These are phyloP conservation scores for Platyrinchus mystaceus DNA, from an alignment of 2,797 vertebrate genomes.

Conservation along the genomic window DNA sequence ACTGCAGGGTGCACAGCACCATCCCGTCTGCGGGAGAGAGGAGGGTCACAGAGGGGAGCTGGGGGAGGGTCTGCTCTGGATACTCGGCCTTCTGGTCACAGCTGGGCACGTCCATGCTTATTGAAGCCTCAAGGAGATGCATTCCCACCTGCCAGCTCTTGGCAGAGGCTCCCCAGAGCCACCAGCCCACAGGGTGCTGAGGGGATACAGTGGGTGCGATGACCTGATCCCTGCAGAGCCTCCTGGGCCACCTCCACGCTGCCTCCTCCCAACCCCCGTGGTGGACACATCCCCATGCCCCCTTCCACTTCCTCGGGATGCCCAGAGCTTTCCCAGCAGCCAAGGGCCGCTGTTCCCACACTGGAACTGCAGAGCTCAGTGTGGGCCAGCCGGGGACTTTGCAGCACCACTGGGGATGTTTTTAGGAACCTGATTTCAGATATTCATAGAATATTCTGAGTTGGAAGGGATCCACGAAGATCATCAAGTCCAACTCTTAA, in stretches of 20 bases:
- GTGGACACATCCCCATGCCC: background rate
- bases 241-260: background rate
- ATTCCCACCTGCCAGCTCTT: background rate
- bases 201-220: background rate
- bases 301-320: background rate
- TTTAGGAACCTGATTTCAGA: background rate
- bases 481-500: background rate
- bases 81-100: background rate
- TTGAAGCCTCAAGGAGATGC: background rate
- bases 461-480: background rate
- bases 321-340: background rate
- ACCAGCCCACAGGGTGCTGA: background rate
- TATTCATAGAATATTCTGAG: background rate
- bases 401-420: rapidly evolving
- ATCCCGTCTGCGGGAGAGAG: constrained; percentile 76
- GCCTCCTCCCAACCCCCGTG: rapidly evolving
- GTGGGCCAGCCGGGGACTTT: background rate
- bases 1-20: constrained; percentile 84
- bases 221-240: background rate
- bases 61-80: background rate
- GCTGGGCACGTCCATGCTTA: background rate
- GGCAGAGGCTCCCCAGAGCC: background rate
- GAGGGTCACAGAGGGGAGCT: background rate
- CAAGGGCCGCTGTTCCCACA: background rate
- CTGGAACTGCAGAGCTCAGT: background rate